Evolutionary conservation across 2,888 invertebrate genomes (phyloP).

Genomic region (Oxycera nigricornis): DNA sequence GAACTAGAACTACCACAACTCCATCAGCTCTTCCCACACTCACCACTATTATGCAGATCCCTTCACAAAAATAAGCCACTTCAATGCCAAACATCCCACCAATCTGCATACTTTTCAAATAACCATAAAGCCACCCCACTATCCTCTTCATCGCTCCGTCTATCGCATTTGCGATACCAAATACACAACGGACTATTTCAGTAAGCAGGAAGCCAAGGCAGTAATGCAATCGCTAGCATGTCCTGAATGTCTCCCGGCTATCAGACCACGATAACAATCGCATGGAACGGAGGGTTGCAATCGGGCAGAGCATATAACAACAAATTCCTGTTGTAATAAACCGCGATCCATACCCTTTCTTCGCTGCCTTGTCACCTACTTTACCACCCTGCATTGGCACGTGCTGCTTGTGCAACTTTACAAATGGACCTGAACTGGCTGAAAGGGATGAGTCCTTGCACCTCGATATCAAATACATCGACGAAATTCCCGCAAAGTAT

Average conservation of each 20-base stretch:
- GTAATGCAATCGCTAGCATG: constrained; percentile 13
- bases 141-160: neutral
- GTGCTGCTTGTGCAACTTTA: constrained; percentile 18
- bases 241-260: neutral
- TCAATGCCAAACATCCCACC: neutral
- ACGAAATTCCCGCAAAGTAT: neutral
- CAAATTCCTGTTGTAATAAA: constrained; percentile 28
- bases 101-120: constrained; percentile 9
- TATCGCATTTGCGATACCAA: constrained; percentile 1
- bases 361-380: neutral
- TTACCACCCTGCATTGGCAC: constrained; percentile 11
- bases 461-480: constrained; percentile 19
- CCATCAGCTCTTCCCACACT: neutral
- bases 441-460: neutral
- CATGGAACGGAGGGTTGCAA: too few species aligned
- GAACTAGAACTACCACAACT: constrained; percentile 1
- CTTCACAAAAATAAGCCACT: neutral
- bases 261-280: neutral
- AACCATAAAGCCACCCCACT: constrained; percentile 13
- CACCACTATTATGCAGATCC: neutral
- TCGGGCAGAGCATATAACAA: neutral
- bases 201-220: constrained; percentile 25
- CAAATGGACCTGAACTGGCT: neutral
- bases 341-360: neutral
- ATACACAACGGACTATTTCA: constrained; percentile 32